Evolutionary conservation across 2,113 vertebrate species (phyloP), one percentile per base, ranked within the genome.

Genomic region (Anarhynchus alexandrinus): DNA sequence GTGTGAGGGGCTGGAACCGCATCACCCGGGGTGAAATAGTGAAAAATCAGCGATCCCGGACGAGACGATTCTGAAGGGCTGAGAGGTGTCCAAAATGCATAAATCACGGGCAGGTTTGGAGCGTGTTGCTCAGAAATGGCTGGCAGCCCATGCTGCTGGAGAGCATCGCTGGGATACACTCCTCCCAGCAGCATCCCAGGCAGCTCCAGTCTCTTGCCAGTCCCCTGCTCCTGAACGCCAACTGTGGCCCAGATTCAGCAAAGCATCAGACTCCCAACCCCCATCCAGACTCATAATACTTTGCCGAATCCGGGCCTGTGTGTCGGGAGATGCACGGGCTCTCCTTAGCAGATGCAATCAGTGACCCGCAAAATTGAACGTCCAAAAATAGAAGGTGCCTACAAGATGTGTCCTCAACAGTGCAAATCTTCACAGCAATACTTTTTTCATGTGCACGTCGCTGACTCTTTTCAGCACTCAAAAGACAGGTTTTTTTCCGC

Each of bases 321-420:
- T 34, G 14, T 3, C 8, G 1, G 65, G 47, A 79, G 78, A 59
- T 65, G 29, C 49, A 21, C 82, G 34, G 70, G 23, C 70, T 78
- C 87, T 30, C 66, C 49, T 26, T 6, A 85, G 64, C 88, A 92
- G 74, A 66, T 47, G 69, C 36, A 61, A 10, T 20, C 91, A 57
- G 10, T 36, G 85, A 92, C 79, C 94, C 0, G 2, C 71, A 86
- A 90, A 97, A 91, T 19, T 38, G 30, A 79, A 15, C 0, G 0
- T 25, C 71, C 74, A 67, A 80, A 93, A 92, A 81, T 45, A 90
- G 86, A 77, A 94, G 40, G 40, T 20, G 49, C 62, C 64, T 83
- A 47, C 58, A 88, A 88, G 27, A 52, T 9, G 6, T 0, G 15
- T 26, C 67, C 82, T 42, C 42, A 25, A 11, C 71, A 86, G 40